phyloP scores from a whole-genome alignment of 2,113 vertebrate species.

The Tachysurus fulvidraco region DNA sequence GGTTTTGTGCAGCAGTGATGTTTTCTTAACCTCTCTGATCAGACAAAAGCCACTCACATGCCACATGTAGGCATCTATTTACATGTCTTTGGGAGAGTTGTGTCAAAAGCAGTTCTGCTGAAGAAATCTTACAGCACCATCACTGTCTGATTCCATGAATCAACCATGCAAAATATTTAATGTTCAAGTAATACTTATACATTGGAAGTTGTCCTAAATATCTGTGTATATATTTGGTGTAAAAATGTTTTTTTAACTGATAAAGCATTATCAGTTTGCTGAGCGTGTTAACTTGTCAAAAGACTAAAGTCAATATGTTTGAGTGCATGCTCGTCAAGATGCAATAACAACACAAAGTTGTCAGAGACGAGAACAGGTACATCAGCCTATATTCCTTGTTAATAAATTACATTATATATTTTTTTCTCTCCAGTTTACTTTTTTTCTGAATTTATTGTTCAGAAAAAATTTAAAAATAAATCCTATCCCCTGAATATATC shows the following conservation, averaged over 20 bases:
- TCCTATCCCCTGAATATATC: background rate
- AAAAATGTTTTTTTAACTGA: background rate
- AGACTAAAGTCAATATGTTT: background rate
- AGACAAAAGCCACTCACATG: slow-evolving; percentile 53
- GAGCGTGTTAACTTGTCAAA: background rate
- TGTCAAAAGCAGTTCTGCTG: slow-evolving; percentile 46
- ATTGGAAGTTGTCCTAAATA: background rate
- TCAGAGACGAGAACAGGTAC: background rate
- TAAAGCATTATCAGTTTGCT: background rate
- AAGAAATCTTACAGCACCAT: slow-evolving; percentile 28
- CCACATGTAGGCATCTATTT: slow-evolving; percentile 49
- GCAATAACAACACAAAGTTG: background rate
- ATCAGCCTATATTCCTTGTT: background rate
- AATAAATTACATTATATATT: background rate
- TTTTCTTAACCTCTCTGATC: slow-evolving; percentile 51
- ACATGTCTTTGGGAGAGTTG: slow-evolving; percentile 39
- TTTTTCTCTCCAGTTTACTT: background rate
- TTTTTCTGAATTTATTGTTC: background rate
- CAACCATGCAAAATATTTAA: background rate
- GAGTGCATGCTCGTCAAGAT: background rate
- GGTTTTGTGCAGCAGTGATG: slow-evolving; percentile 40
- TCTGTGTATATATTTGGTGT: background rate
- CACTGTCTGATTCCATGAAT: background rate
- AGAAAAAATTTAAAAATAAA: background rate
- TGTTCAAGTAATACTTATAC: background rate